phyloP scores from a whole-genome alignment of 2,113 vertebrate genomes.

The Zosterops lateralis region DNA sequence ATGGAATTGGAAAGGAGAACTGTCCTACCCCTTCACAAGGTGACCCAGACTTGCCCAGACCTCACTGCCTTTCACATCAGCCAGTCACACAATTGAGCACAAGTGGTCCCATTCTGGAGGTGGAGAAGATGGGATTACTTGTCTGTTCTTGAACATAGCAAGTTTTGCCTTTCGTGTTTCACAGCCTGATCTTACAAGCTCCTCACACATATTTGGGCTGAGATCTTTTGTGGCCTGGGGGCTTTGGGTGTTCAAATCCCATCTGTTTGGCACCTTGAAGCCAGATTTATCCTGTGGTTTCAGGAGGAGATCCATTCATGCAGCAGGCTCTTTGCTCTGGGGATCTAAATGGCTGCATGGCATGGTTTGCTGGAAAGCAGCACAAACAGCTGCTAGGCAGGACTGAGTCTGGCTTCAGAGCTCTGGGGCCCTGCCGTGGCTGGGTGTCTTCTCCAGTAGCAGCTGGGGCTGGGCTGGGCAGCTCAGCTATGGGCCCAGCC shows the following conservation, averaged over 20 bases:
- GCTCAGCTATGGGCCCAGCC: background rate
- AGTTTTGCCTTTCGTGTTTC: background rate
- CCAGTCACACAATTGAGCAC: background rate
- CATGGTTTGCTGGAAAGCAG: background rate
- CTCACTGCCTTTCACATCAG: background rate
- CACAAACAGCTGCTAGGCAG: background rate
- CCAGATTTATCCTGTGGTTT: background rate
- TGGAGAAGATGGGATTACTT: background rate
- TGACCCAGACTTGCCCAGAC: background rate
- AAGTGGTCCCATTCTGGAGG: background rate
- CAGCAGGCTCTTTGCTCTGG: fast-evolving
- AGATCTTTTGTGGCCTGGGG: background rate
- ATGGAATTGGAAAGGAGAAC: background rate
- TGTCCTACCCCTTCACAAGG: background rate
- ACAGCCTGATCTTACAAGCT: background rate
- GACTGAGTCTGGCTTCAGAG: background rate
- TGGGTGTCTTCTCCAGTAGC: background rate
- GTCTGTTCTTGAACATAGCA: background rate
- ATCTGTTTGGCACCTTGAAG: background rate
- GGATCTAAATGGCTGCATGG: fast-evolving
- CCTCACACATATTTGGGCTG: background rate
- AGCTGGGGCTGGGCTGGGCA: background rate
- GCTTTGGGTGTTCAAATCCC: background rate
- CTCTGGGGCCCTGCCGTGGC: background rate
- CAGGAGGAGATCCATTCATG: background rate